Conservation (phyloP, 1,140 invertebrate genomes). For the Panonychus citri region DNA sequence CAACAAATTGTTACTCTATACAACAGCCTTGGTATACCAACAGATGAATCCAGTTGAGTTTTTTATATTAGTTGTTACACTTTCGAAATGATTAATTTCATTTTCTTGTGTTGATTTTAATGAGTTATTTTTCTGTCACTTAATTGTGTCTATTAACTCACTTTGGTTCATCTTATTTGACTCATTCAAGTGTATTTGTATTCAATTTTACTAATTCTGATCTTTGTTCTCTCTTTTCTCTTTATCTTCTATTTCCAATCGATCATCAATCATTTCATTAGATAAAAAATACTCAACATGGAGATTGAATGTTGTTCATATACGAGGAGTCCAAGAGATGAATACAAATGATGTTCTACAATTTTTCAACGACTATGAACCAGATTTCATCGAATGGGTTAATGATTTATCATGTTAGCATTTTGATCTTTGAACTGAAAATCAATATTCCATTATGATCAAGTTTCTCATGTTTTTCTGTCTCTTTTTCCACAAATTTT, state of each 20-base stretch:
- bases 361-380: constrained; percentile 47
- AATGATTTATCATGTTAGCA: constrained; percentile 42
- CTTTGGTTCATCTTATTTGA: no score
- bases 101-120: no score
- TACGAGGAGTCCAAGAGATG: constrained; percentile 46
- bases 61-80: background rate
- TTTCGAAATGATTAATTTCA: no score
- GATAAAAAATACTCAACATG: constrained; percentile 26
- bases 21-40: background rate
- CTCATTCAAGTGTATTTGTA: no score
- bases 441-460: no score
- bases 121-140: no score
- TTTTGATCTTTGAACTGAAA: constrained; percentile 18
- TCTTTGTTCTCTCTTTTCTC: background rate
- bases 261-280: no score
- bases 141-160: no score
- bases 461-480: constrained; percentile 3
- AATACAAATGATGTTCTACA: constrained; percentile 48
- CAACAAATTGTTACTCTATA: background rate
- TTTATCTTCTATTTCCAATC: background rate
- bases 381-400: constrained; percentile 50
- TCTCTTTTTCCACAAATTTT: constrained; percentile 24
- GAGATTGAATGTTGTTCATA: constrained; percentile 43
- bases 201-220: no score
- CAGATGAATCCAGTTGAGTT: background rate